phyloP scores from a whole-genome alignment of 2,888 invertebrate genomes.

The Sinohyriopsis cumingii region DNA sequence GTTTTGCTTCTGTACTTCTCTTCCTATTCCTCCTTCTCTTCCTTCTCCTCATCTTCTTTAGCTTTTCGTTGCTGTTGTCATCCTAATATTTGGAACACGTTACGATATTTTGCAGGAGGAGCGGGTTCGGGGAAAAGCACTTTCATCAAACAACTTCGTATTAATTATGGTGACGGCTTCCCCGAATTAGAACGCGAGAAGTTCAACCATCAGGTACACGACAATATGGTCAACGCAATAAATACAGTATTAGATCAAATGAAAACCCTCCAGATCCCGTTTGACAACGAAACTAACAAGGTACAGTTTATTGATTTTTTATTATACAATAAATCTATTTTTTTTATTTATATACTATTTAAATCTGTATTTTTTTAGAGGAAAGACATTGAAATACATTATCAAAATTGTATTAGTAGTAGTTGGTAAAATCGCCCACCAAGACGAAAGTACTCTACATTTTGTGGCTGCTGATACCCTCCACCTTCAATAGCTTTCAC shows the following conservation, averaged over 20 bases:
- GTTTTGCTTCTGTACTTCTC: not conserved
- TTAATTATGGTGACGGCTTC: constrained; percentile 65
- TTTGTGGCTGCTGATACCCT: no score
- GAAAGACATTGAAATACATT: no score
- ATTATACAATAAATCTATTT: no score
- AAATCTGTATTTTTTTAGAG: no score
- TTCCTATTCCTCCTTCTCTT: not conserved
- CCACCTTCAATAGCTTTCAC: no score
- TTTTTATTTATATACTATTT: no score
- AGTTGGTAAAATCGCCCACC: no score
- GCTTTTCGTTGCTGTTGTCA: no score
- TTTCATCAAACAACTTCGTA: constrained; percentile 65
- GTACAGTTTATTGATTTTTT: constrained; percentile 17
- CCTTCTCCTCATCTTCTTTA: not conserved
- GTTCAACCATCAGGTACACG: constrained; percentile 53
- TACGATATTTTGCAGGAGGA: constrained; percentile 47
- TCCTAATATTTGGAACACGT: not conserved
- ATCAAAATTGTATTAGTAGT: no score
- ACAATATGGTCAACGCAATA: constrained; percentile 60
- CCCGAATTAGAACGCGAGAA: constrained; percentile 53
- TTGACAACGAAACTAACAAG: constrained; percentile 37
- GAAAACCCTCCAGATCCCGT: constrained; percentile 43
- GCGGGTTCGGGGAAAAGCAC: constrained; percentile 67
- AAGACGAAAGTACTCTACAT: no score
- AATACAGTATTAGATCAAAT: constrained; percentile 61